These are phyloP conservation scores for Neofelis nebulosa DNA, from an alignment of 2,113 vertebrate species.

Conservation along the genomic window DNA sequence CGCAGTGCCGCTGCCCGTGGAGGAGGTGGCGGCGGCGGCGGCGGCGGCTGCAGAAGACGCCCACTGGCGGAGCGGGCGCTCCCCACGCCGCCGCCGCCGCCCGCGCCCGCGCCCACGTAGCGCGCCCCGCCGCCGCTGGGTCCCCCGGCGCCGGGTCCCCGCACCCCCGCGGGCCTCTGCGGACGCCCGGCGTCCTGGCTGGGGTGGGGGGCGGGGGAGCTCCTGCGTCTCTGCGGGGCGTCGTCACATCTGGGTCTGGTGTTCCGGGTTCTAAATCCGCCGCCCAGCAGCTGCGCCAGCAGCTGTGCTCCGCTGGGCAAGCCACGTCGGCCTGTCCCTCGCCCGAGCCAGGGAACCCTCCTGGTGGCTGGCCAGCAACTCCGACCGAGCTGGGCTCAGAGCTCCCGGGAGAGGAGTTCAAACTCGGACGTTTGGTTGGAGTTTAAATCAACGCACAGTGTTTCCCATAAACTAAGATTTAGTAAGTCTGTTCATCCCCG, in stretches of 20 bases:
- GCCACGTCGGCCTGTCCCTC: neutral
- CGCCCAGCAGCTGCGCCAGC: neutral
- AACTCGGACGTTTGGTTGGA: neutral
- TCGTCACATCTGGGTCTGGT: neutral
- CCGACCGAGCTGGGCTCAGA: neutral
- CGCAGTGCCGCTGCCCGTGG: constrained; percentile 78
- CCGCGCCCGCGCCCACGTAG: constrained; percentile 55
- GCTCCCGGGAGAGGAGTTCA: neutral
- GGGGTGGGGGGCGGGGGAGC: fast-evolving
- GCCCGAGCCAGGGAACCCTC: neutral
- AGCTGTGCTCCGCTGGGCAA: neutral
- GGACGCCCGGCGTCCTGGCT: fast-evolving
- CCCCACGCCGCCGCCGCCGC: constrained; percentile 71
- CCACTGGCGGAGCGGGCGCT: constrained; percentile 82
- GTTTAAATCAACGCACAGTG: neutral
- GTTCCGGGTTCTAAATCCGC: neutral
- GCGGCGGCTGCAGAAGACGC: constrained; percentile 78
- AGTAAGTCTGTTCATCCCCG: neutral
- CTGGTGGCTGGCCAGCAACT: neutral
- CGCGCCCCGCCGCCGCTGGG: neutral
- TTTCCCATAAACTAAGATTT: neutral
- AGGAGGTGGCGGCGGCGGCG: constrained; percentile 33
- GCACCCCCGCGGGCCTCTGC: neutral
- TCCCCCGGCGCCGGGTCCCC: neutral
- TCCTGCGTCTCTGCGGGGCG: neutral